These are phyloP conservation scores for Collichthys lucidus DNA, from an alignment of 2,113 vertebrate species.

Conservation along the genomic window DNA sequence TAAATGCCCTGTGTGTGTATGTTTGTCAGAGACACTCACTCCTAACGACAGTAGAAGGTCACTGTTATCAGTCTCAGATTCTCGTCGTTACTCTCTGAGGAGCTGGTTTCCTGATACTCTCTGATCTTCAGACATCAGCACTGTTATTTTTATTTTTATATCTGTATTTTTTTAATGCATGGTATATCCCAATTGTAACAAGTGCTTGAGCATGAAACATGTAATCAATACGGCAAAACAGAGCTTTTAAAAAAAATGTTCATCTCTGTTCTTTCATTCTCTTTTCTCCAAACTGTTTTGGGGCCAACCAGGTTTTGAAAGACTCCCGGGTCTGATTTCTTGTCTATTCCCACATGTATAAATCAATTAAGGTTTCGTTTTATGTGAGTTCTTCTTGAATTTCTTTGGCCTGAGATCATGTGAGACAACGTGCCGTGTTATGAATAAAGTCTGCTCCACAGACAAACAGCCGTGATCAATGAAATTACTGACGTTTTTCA, in stretches of 20 bases:
- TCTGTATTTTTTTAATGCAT: background rate
- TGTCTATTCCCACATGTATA: background rate
- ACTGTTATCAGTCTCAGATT: slow-evolving; percentile 60
- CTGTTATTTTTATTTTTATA: slow-evolving; percentile 23
- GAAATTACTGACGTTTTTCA: background rate
- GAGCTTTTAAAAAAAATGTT: background rate
- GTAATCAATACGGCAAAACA: background rate
- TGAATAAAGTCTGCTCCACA: background rate
- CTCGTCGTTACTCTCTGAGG: slow-evolving; percentile 27
- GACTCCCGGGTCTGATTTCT: slow-evolving; percentile 1
- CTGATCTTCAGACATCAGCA: slow-evolving; percentile 35
- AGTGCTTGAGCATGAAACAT: background rate
- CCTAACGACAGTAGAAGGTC: slow-evolving; percentile 75
- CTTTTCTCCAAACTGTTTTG: background rate
- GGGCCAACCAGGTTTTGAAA: background rate
- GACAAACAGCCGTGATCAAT: background rate
- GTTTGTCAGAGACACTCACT: slow-evolving; percentile 54
- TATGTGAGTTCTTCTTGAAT: background rate
- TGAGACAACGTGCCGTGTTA: background rate
- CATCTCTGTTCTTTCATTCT: background rate
- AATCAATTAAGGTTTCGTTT: slow-evolving; percentile 1
- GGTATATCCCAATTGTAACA: slow-evolving; percentile 6
- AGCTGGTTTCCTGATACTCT: slow-evolving; percentile 25
- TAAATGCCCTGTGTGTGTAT: slow-evolving; percentile 36
- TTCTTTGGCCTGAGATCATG: slow-evolving; percentile 6